Evolutionary conservation across 2,888 invertebrate genomes (phyloP).

Genomic region (Drosophila hamatofila): DNA sequence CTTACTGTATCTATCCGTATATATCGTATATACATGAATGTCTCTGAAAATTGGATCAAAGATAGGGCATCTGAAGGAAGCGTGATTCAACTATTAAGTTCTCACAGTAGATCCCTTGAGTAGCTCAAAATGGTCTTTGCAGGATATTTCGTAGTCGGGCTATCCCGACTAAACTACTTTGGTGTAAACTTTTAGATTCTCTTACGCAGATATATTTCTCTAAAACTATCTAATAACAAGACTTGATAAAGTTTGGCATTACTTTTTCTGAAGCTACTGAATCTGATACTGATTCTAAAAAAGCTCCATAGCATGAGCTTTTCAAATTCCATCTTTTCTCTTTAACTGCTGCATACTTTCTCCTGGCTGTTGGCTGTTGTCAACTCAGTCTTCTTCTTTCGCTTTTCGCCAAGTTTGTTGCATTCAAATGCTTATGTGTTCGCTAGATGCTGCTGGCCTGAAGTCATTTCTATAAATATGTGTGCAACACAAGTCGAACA

Average conservation of each 20-base stretch:
- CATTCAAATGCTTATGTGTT: background rate
- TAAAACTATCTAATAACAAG: background rate
- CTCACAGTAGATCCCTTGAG: background rate
- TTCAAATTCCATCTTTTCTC: background rate
- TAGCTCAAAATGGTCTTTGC: background rate
- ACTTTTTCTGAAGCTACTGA: too few relatives aligned
- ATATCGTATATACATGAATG: background rate
- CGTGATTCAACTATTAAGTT: background rate
- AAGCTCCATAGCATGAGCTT: too few relatives aligned
- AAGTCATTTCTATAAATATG: conserved; percentile 72
- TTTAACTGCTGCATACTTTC: conserved; percentile 3
- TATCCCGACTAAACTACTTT: background rate
- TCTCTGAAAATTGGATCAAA: background rate
- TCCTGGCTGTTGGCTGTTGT: background rate
- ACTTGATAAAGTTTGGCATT: background rate
- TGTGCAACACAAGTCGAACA: conserved; percentile 21
- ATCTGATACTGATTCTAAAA: too few relatives aligned
- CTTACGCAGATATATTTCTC: background rate
- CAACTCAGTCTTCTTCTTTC: background rate
- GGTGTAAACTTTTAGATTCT: background rate
- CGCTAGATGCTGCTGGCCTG: conserved; percentile 23
- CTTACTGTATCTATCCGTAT: background rate
- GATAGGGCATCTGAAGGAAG: background rate
- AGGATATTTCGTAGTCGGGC: background rate
- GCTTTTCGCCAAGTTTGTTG: conserved; percentile 5